Evolutionary conservation across 1,140 invertebrate species (phyloP).

Genomic region (Philotrypesis tridentata): DNA sequence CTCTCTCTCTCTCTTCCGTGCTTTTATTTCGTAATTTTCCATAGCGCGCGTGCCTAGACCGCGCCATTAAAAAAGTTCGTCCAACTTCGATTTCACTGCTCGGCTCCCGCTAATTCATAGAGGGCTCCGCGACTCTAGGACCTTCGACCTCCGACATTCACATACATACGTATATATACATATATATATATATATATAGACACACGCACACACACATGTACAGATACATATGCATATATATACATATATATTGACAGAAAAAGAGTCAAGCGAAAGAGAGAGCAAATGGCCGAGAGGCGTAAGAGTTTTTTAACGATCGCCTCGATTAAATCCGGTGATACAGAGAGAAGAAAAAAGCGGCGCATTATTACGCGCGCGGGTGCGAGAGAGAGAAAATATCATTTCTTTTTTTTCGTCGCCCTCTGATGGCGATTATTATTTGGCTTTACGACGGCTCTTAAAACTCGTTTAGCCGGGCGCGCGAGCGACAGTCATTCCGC

Average conservation of each 20-base stretch:
- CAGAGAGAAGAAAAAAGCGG: conserved; percentile 12
- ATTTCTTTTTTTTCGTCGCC: not conserved
- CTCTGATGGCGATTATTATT: conserved; percentile 28
- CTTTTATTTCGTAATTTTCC: conserved; percentile 25
- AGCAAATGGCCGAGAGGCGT: not conserved
- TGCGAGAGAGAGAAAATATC: not conserved
- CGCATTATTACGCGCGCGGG: not conserved
- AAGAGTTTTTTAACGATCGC: conserved; percentile 29
- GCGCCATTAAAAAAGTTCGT: conserved; percentile 19
- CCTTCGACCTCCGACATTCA: not conserved
- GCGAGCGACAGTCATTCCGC: not conserved
- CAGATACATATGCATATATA: too few species aligned
- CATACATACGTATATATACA: too few species aligned
- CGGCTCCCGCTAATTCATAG: conserved; percentile 26
- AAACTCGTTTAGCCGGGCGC: not conserved
- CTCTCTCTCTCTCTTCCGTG: conserved; percentile 6
- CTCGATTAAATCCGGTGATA: conserved; percentile 32
- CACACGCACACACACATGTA: too few species aligned
- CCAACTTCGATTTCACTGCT: conserved; percentile 16
- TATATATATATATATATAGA: too few species aligned
- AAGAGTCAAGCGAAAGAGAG: too few species aligned
- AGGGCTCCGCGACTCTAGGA: not conserved
- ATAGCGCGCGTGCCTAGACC: not conserved
- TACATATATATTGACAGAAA: too few species aligned
- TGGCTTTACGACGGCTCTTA: not conserved